Evolutionary conservation across 2,113 vertebrate genomes (phyloP).

Genomic region (Pteruthius melanotis): DNA sequence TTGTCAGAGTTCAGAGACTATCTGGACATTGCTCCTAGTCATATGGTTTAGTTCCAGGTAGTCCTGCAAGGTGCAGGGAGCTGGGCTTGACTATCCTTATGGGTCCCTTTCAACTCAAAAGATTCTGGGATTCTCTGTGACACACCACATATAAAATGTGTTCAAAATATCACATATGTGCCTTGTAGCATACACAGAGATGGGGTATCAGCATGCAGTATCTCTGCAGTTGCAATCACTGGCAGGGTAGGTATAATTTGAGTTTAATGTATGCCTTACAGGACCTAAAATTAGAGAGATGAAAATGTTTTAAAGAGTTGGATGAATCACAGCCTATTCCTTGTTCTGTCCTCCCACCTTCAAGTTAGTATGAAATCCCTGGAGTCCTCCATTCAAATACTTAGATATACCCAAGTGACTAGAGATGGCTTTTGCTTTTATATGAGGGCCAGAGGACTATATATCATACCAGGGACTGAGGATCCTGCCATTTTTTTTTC

Average conservation of each 20-base stretch:
- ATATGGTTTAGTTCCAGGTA: background rate
- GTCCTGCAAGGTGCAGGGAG: background rate
- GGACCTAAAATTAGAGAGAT: background rate
- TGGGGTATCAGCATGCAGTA: background rate
- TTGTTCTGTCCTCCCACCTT: background rate
- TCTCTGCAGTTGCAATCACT: background rate
- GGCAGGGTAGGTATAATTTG: background rate
- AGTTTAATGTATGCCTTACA: background rate
- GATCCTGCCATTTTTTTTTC: background rate
- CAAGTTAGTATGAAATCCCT: background rate
- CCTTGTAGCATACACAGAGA: background rate
- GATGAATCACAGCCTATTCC: conserved; percentile 3
- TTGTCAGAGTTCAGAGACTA: background rate
- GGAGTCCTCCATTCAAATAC: background rate
- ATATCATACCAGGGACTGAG: background rate
- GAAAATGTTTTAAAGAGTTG: background rate
- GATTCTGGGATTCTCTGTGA: background rate
- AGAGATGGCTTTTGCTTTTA: background rate
- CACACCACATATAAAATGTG: background rate
- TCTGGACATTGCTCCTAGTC: background rate
- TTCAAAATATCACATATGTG: background rate
- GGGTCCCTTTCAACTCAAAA: background rate
- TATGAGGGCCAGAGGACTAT: background rate
- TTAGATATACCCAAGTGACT: background rate
- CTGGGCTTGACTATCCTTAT: background rate